A percentile compares a stretch with the other conserved stretches of the same genome.
These are phyloP conservation scores for Dexiosoma caninum DNA, from an alignment of 2,888 invertebrate species.

Conservation along the genomic window DNA sequence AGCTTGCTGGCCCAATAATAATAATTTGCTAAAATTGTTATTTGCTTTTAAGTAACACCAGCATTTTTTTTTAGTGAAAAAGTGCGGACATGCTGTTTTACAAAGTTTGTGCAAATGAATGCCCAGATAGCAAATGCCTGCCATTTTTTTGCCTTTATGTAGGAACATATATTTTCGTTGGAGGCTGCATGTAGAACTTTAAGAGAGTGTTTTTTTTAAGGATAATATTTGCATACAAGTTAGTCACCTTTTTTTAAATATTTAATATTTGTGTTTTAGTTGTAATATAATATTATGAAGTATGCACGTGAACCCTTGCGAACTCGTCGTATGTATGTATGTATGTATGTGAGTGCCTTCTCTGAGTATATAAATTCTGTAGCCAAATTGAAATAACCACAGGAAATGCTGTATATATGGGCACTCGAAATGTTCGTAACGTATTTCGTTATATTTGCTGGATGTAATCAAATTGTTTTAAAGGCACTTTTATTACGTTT, in stretches of 20 bases:
- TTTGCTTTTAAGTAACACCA: too few relatives aligned
- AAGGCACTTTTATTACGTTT: not conserved
- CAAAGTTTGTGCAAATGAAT: too few relatives aligned
- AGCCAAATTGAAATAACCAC: conserved; percentile 26
- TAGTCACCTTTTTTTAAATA: conserved; percentile 56
- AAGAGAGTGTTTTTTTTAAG: not conserved
- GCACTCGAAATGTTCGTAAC: not conserved
- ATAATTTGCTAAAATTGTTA: too few relatives aligned
- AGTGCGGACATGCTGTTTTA: too few relatives aligned
- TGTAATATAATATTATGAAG: conserved; percentile 33
- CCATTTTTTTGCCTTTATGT: too few relatives aligned
- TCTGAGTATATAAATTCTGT: not conserved
- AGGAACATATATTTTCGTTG: too few relatives aligned
- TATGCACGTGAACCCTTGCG: not conserved
- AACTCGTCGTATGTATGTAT: not conserved
- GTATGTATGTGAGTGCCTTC: too few relatives aligned
- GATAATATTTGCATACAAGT: conserved; percentile 51
- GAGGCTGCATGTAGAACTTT: too few relatives aligned
- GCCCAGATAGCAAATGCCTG: not conserved
- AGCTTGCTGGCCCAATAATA: too few relatives aligned
- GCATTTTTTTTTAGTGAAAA: too few relatives aligned
- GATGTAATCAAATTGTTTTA: not conserved
- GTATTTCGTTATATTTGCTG: not conserved
- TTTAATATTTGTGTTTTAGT: conserved; percentile 46
- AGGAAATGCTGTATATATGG: not conserved